phyloP scores from a whole-genome alignment of 2,888 invertebrate species.

The Pristionchus mayeri region DNA sequence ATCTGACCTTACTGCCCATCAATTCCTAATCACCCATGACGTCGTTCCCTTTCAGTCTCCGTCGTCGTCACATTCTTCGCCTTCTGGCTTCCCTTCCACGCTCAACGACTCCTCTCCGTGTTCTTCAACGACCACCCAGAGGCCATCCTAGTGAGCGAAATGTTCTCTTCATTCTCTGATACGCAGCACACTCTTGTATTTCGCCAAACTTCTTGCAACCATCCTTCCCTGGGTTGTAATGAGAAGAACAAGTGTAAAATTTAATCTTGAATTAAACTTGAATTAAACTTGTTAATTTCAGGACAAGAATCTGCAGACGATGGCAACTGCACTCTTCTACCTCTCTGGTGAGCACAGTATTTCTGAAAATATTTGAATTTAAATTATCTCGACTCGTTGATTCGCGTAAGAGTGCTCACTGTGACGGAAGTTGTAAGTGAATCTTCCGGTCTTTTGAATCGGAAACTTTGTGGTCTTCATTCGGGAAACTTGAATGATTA shows the following conservation, averaged over 20 bases:
- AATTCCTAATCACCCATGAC: background rate
- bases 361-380: background rate
- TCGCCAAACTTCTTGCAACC: no score
- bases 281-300: background rate
- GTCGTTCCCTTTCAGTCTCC: constrained; percentile 83
- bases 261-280: no score
- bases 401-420: no score
- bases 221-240: no score
- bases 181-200: no score
- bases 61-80: constrained; percentile 94
- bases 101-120: constrained; percentile 87
- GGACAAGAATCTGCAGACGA: constrained; percentile 52
- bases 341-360: constrained; percentile 60
- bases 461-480: no score
- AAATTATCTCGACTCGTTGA: no score
- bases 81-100: constrained; percentile 96
- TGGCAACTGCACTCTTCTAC: constrained; percentile 63
- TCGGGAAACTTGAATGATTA: background rate
- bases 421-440: background rate
- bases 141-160: constrained; percentile 44
- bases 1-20: no score
- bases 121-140: constrained; percentile 72
- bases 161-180: no score
- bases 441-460: no score
- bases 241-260: background rate